phyloP scores from a whole-genome alignment of 2,888 invertebrate genomes.

The Acanthopleura granulata region DNA sequence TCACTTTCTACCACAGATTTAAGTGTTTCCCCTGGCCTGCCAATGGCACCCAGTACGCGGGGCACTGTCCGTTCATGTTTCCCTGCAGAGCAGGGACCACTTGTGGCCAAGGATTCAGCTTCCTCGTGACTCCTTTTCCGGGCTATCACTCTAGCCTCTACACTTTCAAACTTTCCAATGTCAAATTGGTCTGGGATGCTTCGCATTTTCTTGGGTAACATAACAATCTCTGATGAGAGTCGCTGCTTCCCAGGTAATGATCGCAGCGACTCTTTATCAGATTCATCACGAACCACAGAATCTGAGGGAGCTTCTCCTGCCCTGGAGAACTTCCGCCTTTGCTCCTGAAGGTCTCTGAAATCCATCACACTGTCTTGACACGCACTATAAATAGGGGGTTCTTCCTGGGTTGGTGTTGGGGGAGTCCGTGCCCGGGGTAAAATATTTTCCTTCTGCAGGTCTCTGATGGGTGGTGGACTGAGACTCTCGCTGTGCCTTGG shows the following conservation, averaged over 20 bases:
- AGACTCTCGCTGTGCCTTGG: constrained; percentile 14
- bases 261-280: not conserved
- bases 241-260: constrained; percentile 5
- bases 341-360: constrained; percentile 1
- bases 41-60: not conserved
- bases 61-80: not conserved
- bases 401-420: constrained; percentile 57
- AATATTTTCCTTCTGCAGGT: constrained; percentile 5
- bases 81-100: not conserved
- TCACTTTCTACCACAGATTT: constrained; percentile 5
- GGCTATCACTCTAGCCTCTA: not conserved
- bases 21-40: not conserved
- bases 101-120: not conserved
- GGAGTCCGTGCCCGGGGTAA: constrained; percentile 34
- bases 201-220: constrained; percentile 9
- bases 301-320: not conserved
- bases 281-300: not conserved
- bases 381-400: constrained; percentile 34
- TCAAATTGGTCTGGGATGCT: not conserved
- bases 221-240: constrained; percentile 2
- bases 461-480: constrained; percentile 16
- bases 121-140: constrained; percentile 18
- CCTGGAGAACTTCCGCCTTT: not conserved
- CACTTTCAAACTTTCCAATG: constrained; percentile 6
- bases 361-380: not conserved